These are phyloP conservation scores for Sialis lutaria DNA, from an alignment of 2,888 invertebrate species.

Conservation along the genomic window DNA sequence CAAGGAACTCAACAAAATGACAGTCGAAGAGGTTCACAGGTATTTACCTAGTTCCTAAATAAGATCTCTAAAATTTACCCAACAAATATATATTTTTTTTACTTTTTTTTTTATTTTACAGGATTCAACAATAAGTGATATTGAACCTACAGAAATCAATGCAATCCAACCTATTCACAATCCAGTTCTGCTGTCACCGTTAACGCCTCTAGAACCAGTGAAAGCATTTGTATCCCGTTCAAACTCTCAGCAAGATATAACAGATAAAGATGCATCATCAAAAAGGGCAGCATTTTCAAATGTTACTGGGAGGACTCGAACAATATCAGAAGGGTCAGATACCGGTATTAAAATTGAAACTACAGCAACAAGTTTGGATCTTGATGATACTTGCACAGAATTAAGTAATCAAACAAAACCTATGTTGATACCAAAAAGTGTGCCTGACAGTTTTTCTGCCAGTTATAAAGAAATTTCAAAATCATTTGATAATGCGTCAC, in stretches of 20 bases:
- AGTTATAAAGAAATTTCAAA: too few relatives aligned
- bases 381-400: background rate
- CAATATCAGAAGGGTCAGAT: constrained; percentile 1
- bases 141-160: constrained; percentile 1
- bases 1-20: constrained; percentile 10
- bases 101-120: constrained; percentile 1
- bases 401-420: too few relatives aligned
- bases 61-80: too few relatives aligned
- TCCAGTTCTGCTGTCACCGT: background rate
- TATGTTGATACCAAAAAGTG: too few relatives aligned
- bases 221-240: background rate
- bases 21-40: constrained; percentile 22
- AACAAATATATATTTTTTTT: background rate
- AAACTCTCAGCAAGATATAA: background rate
- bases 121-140: constrained; percentile 5
- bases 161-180: background rate
- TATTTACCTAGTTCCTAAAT: constrained; percentile 10
- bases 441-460: too few relatives aligned
- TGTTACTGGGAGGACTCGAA: background rate
- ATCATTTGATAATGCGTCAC: background rate
- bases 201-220: background rate
- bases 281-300: background rate
- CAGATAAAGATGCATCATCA: background rate
- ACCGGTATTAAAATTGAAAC: background rate
- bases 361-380: background rate